Evolutionary conservation across 2,797 vertebrate genomes (phyloP), one percentile per base, ranked within the genome.

Genomic region (Pipistrellus kuhlii): DNA sequence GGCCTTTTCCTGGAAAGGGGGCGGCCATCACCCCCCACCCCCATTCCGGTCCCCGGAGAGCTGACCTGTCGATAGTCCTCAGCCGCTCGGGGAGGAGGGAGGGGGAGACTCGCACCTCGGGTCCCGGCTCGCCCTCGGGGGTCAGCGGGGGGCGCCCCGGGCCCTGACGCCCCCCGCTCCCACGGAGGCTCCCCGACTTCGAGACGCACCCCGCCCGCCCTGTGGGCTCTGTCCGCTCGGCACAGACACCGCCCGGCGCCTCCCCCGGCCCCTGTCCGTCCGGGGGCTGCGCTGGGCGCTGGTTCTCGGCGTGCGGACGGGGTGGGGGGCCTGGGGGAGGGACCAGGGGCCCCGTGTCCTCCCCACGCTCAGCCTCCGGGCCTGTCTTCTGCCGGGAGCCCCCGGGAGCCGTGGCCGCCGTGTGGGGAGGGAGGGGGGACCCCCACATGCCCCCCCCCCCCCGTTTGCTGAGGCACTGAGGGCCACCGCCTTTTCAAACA

Each of bases 281-380:
- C 11, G 11, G 46, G 12, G 99, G 98, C 99, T 99, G 99, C 99
- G 98, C 98, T 98, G 98, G 98, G 98, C 99, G 99, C 99, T 99
- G 98, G 98, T 99, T 99, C 98, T 98, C 98, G 97, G 98, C 23
- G 21, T 10, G 55, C 2, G 5, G 55, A 59, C 10, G 23, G 57
- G 57, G 23, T 1, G 23, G 57, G 57, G 57, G 27, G 11, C 57
- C 57, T 6, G 25, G 25, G 57, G 57, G 25, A 23, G 55, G 55
- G 55, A 12, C 55, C 21, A 25, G 55, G 23, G 55, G 23, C 23
- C 55, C 55, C 55, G 23, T 25, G 21, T 57, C 23, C 55, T 12
- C 55, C 55, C 55, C 23, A 27, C 55, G 1, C 55, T 25, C 55
- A 25, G 55, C 55, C 55, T 59, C 55, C 55, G 55, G 17, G 51